Percentiles rank a stretch among this genome's conserved stretches.
These are phyloP conservation scores for Pseudomyrmex sp. DNA, from an alignment of 1,140 invertebrate species.

Conservation along the genomic window DNA sequence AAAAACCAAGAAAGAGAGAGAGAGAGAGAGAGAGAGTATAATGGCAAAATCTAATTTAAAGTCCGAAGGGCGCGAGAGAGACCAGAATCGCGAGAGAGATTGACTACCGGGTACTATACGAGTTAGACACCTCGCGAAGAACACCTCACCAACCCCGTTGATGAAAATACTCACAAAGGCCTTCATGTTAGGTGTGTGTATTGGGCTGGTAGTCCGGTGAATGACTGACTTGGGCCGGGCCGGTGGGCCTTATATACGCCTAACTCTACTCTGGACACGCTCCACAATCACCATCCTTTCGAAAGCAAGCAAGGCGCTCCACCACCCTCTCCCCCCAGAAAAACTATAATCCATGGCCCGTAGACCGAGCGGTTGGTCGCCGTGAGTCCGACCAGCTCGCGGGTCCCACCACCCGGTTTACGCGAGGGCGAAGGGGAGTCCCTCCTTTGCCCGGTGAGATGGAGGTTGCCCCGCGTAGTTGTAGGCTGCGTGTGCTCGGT, in stretches of 20 bases:
- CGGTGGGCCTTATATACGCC: conserved; percentile 85
- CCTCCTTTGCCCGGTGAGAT: conserved; percentile 16
- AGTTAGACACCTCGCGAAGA: conserved; percentile 35
- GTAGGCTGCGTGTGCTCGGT: conserved; percentile 58
- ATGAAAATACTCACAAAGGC: conserved; percentile 85
- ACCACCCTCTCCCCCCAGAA: conserved; percentile 82
- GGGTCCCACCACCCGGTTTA: conserved; percentile 64
- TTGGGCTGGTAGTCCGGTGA: conserved; percentile 85
- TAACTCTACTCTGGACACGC: conserved; percentile 84
- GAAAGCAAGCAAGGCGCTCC: conserved; percentile 83
- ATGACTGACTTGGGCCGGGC: conserved; percentile 85
- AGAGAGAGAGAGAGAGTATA: too few species aligned
- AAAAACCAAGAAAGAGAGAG: too few species aligned
- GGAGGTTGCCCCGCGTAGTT: conserved; percentile 47
- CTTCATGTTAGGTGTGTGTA: conserved; percentile 85
- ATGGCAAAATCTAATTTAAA: conserved; percentile 3
- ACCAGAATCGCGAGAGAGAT: neutral
- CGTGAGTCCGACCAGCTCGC: conserved; percentile 23
- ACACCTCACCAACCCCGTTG: conserved; percentile 76
- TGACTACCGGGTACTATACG: neutral
- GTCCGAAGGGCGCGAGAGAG: conserved; percentile 6
- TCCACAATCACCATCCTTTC: conserved; percentile 86
- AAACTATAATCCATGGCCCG: conserved; percentile 83
- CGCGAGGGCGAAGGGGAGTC: conserved; percentile 52
- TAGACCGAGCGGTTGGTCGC: conserved; percentile 59